These are phyloP conservation scores for Dromococcyx pavoninus DNA, from an alignment of 2,797 vertebrate species.

Conservation along the genomic window DNA sequence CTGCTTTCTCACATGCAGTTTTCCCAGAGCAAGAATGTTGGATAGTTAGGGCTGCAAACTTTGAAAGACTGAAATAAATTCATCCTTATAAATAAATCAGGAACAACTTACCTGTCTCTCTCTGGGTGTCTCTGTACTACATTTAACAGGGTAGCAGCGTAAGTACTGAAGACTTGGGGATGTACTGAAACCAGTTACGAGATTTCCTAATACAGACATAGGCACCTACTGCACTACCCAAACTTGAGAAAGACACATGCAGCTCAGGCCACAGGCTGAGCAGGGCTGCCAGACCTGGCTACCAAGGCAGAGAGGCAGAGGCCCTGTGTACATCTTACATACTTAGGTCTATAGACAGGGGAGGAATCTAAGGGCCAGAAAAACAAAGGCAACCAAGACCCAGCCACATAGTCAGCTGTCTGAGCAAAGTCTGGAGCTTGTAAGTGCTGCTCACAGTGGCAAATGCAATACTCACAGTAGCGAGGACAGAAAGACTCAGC, in stretches of 20 bases:
- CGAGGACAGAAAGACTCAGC: not conserved
- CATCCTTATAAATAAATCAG: constrained; percentile 13
- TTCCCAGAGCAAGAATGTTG: not conserved
- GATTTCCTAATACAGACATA: not conserved
- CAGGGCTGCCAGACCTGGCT: not conserved
- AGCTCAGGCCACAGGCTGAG: fast-evolving
- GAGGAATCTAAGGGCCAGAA: not conserved
- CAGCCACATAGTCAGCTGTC: not conserved
- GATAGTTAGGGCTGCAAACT: not conserved
- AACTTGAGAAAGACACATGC: not conserved
- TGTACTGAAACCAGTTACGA: not conserved
- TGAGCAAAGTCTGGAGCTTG: not conserved
- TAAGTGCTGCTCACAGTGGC: not conserved
- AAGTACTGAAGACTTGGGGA: not conserved
- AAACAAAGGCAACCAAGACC: not conserved
- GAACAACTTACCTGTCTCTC: not conserved
- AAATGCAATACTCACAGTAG: not conserved
- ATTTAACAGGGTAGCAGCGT: not conserved
- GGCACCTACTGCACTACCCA: not conserved
- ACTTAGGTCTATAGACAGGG: not conserved
- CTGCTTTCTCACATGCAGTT: not conserved
- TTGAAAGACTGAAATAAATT: constrained; percentile 8
- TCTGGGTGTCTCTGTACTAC: not conserved
- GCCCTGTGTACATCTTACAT: not conserved
- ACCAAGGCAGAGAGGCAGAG: not conserved